A percentile compares a stretch with the other conserved stretches of the same genome.
phyloP scores from a whole-genome alignment of 2,113 vertebrate genomes.

The Cepphus grylle region DNA sequence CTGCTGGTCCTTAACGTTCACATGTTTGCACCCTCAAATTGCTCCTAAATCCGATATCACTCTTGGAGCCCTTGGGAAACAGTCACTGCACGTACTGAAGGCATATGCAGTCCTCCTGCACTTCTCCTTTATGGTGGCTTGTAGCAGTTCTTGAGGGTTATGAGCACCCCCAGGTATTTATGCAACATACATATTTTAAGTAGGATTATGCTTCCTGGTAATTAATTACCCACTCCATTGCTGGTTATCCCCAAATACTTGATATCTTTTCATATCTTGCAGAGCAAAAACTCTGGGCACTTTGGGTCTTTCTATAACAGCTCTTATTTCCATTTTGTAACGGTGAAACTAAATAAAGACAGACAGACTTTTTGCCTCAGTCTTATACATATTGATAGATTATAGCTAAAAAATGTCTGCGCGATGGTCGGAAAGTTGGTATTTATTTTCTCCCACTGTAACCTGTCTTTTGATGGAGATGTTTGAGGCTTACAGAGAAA shows the following conservation, averaged over 20 bases:
- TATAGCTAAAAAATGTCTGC: not conserved
- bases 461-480: rapidly evolving
- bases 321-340: not conserved
- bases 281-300: not conserved
- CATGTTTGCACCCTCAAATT: not conserved
- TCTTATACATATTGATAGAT: too few species aligned
- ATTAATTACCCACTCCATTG: not conserved
- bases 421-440: not conserved
- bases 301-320: not conserved
- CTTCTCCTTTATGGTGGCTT: not conserved
- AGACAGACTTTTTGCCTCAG: not conserved
- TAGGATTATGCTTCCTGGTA: not conserved
- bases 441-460: not conserved
- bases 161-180: not conserved
- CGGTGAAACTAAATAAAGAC: not conserved
- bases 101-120: not conserved
- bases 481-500: not conserved
- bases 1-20: not conserved
- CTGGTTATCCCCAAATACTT: not conserved
- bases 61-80: not conserved
- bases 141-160: not conserved
- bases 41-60: not conserved
- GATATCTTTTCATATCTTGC: not conserved
- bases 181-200: not conserved
- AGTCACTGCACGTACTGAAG: not conserved